A percentile compares a stretch with the other conserved stretches of the same genome.
phyloP scores from a whole-genome alignment of 2,888 invertebrate genomes.

The Tiliacea citrago region DNA sequence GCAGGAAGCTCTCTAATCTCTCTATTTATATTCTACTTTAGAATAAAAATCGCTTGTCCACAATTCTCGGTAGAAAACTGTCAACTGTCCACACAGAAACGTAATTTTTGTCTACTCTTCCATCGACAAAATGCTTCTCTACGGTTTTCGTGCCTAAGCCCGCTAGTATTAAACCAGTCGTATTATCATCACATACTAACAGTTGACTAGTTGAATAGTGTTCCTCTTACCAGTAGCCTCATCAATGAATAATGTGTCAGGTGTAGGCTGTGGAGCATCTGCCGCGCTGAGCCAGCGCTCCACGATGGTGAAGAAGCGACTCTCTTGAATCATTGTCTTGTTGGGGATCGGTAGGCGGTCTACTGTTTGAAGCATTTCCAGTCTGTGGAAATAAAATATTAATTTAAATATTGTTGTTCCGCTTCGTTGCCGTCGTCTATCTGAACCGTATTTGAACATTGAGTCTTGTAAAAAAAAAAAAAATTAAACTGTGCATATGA shows the following conservation, averaged over 20 bases:
- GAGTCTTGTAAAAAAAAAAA: neutral
- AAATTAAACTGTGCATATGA: too few species aligned
- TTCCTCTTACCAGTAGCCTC: constrained; percentile 82
- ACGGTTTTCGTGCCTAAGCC: too few species aligned
- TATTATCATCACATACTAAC: neutral
- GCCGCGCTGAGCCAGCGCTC: constrained; percentile 94
- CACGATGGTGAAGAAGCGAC: constrained; percentile 96
- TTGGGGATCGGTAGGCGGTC: constrained; percentile 97
- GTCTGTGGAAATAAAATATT: constrained; percentile 85
- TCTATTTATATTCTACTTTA: too few species aligned
- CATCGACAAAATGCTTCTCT: too few species aligned
- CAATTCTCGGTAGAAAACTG: too few species aligned
- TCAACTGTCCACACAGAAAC: too few species aligned
- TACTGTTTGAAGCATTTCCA: constrained; percentile 94
- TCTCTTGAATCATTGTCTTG: constrained; percentile 97
- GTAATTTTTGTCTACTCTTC: too few species aligned
- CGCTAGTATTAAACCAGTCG: neutral
- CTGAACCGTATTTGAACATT: neutral
- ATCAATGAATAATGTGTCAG: constrained; percentile 80
- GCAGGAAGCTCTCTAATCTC: too few species aligned
- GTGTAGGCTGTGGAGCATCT: constrained; percentile 66
- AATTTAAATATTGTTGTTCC: neutral
- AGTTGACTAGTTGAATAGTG: too few species aligned
- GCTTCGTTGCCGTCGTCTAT: neutral
- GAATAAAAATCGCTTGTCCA: too few species aligned